Base-by-base conservation (phyloP, 2,888 invertebrate genomes). In the Calliopum simillimum region DNA sequence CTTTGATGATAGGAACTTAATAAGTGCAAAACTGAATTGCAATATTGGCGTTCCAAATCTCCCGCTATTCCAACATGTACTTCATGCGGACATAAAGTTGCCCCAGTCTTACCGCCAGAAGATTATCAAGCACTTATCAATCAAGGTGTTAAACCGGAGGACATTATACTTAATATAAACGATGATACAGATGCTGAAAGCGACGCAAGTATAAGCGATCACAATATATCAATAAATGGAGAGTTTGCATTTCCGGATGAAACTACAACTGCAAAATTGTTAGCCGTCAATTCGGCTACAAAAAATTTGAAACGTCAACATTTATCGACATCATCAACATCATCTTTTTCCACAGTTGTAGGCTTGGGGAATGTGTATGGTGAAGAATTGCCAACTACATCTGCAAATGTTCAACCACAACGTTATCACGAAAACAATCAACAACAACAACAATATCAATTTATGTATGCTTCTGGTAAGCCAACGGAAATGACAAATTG, bases 21-120 rank as follows among this genome's bases (percentile, higher is more conserved):
- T 86, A 95, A 95, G 85, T 96, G 95, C 87, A 95, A 95, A 87
- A 95, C 95, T 46, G 95, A 96, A 87, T 86, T 95, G 79, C 95
- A 95, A 86, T 95, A 95, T 86, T 95, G 95, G 94, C 91, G 95
- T 71, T 95, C 95, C 53, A 94, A 94, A 78, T 94, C 94, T 73
- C 94, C 95, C 13, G 93, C 94, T 74, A 89, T 89, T 78, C 90
- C 92, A 73, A 89, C 92, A 69, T 95, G 94, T 81, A 91, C 90
- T 46, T 90, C 92, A 76, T 94, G 94, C 82, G 94, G 94, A 69
- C 89, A 88, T 70, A 88, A 89, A 69, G 88, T 89, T 75, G 81
- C 86, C 13, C 84, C 85, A 3, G 62, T 78, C 33, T 85, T 89
- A 64, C 88, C 89, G 1, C 85, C 87, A 3, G 91, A 91, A 76